Conservation (phyloP, 30 jellyfish, hydroid and myxozoan genomes). For the Cassiopea andromeda region DNA sequence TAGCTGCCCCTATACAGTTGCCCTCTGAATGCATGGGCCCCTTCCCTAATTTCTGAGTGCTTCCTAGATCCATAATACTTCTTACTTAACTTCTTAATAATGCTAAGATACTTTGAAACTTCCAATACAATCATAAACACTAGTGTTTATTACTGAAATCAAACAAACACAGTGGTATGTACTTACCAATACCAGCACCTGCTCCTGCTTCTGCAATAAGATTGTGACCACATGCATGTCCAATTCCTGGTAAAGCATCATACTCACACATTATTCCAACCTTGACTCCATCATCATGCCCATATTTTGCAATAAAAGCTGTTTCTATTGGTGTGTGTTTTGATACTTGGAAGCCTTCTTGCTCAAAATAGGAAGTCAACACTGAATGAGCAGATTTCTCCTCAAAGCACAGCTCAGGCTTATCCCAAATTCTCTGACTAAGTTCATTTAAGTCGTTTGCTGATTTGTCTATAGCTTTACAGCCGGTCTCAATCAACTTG, state of each 20-base stretch:
- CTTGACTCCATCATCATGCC: slow-evolving; percentile 64
- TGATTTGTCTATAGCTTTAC: slow-evolving; percentile 49
- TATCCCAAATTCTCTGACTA: slow-evolving; percentile 65
- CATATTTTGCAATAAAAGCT: slow-evolving; percentile 75
- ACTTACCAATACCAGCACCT: slow-evolving; percentile 73
- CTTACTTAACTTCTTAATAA: too few species aligned
- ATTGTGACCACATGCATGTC: slow-evolving; percentile 92
- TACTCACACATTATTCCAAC: slow-evolving; percentile 83
- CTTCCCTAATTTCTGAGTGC: too few species aligned
- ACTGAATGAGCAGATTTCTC: slow-evolving; percentile 74
- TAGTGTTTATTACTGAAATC: too few species aligned
- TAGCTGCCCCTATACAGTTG: too few species aligned
- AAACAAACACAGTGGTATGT: not conserved
- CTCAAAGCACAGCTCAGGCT: slow-evolving; percentile 72
- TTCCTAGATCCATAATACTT: too few species aligned
- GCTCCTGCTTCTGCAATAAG: slow-evolving; percentile 87
- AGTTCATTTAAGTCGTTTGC: slow-evolving; percentile 52
- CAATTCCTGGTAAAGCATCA: slow-evolving; percentile 88
- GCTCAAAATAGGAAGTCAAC: slow-evolving; percentile 58
- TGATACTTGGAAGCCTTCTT: slow-evolving; percentile 70
- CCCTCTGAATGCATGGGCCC: too few species aligned
- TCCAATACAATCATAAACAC: too few species aligned
- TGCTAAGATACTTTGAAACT: too few species aligned
- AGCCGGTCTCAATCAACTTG: slow-evolving; percentile 40
- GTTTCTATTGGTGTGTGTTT: slow-evolving; percentile 74